Conservation (phyloP, 2,888 invertebrate species). For the Gisinianus flammeolus region DNA sequence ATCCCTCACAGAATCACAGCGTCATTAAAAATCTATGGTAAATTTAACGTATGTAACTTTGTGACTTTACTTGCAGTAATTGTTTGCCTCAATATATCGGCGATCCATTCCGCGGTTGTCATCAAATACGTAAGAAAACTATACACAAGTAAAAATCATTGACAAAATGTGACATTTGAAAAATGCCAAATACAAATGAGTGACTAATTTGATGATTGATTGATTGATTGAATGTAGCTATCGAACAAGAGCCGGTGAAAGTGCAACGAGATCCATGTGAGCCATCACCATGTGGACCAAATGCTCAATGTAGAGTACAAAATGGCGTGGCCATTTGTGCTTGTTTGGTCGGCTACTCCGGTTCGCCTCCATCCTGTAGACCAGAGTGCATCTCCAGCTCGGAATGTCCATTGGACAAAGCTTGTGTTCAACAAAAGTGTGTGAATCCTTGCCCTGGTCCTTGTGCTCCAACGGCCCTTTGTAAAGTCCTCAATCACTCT, state of each 20-base stretch:
- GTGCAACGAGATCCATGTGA: slow-evolving; percentile 51
- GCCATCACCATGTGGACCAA: slow-evolving; percentile 54
- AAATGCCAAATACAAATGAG: too few species aligned
- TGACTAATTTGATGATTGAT: background rate
- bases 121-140: slow-evolving; percentile 60
- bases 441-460: slow-evolving; percentile 60
- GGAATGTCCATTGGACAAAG: slow-evolving; percentile 60
- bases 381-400: slow-evolving; percentile 69
- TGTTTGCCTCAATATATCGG: slow-evolving; percentile 77
- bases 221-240: slow-evolving; percentile 1
- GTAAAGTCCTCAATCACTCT: slow-evolving; percentile 61
- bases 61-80: too few species aligned
- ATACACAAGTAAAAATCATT: too few species aligned
- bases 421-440: slow-evolving; percentile 61
- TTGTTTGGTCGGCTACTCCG: slow-evolving; percentile 76
- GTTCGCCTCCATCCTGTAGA: slow-evolving; percentile 67
- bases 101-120: slow-evolving; percentile 82
- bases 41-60: too few species aligned
- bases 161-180: too few species aligned
- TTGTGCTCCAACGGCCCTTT: slow-evolving; percentile 70
- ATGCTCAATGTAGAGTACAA: slow-evolving; percentile 49
- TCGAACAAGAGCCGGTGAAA: slow-evolving; percentile 22
- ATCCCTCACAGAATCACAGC: too few species aligned
- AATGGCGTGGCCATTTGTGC: slow-evolving; percentile 72
- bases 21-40: too few species aligned